Evolutionary conservation across 2,797 vertebrate species (phyloP), one percentile per base, ranked within the genome.

Genomic region (Platyrinchus mystaceus): DNA sequence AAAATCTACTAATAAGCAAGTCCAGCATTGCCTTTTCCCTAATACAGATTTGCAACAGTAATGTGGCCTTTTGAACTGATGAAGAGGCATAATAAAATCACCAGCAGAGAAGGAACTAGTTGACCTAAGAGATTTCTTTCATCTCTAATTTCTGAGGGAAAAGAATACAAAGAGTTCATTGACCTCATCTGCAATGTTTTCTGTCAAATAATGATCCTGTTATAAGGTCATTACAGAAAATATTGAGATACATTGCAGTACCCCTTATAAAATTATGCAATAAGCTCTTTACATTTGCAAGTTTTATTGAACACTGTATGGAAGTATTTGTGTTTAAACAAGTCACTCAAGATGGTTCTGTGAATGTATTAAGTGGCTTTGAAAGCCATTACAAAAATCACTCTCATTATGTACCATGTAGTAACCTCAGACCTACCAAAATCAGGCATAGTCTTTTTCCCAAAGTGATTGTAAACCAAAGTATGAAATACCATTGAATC

Each of bases 381-480:
- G 64, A 89, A 94, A 89, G 39, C 28, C 60, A 84, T 85, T 77
- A 69, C 1, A 3, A 90, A n/a, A 80, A 83, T 74, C 34, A 32
- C 22, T 76, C 14, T 67, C 53, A 66, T 94, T 75, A 82, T 63
- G 63, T 15, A 28, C 28, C 39, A 43, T 10, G n/a, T 11, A 88
- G 34, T 63, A 87, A 91, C 26, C 23, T 71, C 46, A 91, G 41
- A 84, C 12, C 20, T 60, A 79, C 9, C 30, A 91, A 73, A 87
- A 73, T 44, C 46, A 83, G 32, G 10, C 67, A 43, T 1, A 73
- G 23, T 19, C 28, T 62, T 83, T 67, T 80, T 53, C 24, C 75
- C 58, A 94, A 85, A 95, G 52, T 1, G 11, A 66, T 79, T 93
- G 87, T 93, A 95, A 98, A 97, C 63, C 79, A 87, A 97, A 94